Evolutionary conservation across 2,797 vertebrate species (phyloP).

Genomic region (Crenichthys baileyi): DNA sequence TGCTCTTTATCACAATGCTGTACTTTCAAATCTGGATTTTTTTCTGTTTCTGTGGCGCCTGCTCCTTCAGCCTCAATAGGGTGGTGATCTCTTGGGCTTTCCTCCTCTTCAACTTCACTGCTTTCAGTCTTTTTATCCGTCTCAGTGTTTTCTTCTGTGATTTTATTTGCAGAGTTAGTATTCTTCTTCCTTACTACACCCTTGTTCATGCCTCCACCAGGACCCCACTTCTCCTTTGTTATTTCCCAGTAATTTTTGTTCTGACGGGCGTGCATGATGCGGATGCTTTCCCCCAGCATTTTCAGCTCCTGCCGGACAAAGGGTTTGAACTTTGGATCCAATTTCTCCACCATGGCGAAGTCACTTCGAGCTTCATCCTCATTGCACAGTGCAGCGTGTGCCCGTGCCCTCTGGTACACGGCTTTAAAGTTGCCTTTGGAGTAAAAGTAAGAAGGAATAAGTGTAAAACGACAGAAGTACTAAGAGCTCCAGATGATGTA

Average conservation of each 20-base stretch:
- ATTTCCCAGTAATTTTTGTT: constrained; percentile 80
- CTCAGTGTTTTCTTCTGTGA: constrained; percentile 33
- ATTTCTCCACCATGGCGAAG: constrained; percentile 66
- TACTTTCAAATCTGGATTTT: constrained; percentile 28
- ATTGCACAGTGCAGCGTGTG: constrained; percentile 75
- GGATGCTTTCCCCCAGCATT: constrained; percentile 68
- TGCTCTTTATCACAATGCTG: constrained; percentile 31
- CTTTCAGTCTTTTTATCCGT: constrained; percentile 23
- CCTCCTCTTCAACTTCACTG: constrained; percentile 24
- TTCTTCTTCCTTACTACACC: constrained; percentile 40
- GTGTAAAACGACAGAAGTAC: neutral
- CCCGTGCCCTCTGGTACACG: constrained; percentile 78
- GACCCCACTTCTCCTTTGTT: constrained; percentile 72
- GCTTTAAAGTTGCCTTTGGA: constrained; percentile 81
- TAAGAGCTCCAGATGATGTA: neutral
- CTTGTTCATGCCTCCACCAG: constrained; percentile 50
- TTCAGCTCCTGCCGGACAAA: constrained; percentile 74
- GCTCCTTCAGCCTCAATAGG: constrained; percentile 33
- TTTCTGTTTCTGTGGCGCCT: constrained; percentile 27
- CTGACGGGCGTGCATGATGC: constrained; percentile 54
- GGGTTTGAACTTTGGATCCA: constrained; percentile 78
- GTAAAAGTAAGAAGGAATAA: neutral
- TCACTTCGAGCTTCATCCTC: constrained; percentile 73
- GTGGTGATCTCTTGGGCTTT: constrained; percentile 30
- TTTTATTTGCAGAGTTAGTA: constrained; percentile 37